A percentile compares a stretch with the other conserved stretches of the same genome.
These are phyloP conservation scores for Dasysyrphus albostriatus DNA, from an alignment of 2,888 invertebrate genomes.

Conservation along the genomic window DNA sequence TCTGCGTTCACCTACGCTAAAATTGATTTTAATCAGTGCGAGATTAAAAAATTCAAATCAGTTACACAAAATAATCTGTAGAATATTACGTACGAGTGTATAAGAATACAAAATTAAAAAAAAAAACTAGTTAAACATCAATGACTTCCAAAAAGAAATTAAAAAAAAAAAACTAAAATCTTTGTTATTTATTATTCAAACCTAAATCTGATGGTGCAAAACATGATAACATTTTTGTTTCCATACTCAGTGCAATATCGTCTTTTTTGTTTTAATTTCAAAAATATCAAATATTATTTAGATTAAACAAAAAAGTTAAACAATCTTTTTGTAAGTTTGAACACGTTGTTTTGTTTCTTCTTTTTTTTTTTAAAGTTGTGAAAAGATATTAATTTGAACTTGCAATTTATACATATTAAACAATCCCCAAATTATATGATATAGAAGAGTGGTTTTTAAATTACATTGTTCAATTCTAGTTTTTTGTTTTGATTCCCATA, in stretches of 20 bases:
- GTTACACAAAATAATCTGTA: conserved; percentile 61
- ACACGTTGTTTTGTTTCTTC: conserved; percentile 17
- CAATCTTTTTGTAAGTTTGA: conserved; percentile 22
- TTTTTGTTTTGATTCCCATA: conserved; percentile 19
- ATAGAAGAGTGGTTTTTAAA: conserved; percentile 33
- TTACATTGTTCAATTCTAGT: conserved; percentile 26
- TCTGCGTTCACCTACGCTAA: conserved; percentile 89
- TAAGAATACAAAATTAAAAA: conserved; percentile 36
- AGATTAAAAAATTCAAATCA: conserved; percentile 56
- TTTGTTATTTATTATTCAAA: conserved; percentile 50
- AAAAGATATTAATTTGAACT: conserved; percentile 47
- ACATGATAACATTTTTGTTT: conserved; percentile 51
- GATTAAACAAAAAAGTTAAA: conserved; percentile 47
- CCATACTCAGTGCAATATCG: conserved; percentile 68
- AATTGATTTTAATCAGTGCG: conserved; percentile 88
- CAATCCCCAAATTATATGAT: conserved; percentile 33
- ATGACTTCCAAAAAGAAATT: conserved; percentile 63
- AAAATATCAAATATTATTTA: conserved; percentile 32
- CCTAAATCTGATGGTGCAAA: conserved; percentile 66
- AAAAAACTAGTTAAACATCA: conserved; percentile 54
- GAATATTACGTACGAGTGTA: conserved; percentile 16
- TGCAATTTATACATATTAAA: conserved; percentile 16
- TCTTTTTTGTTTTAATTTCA: conserved; percentile 53
- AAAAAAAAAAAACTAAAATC: background rate
- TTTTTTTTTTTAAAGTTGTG: conserved; percentile 19